Evolutionary conservation across 2,113 vertebrate species (phyloP).

Genomic region (Pedionomus torquatus): DNA sequence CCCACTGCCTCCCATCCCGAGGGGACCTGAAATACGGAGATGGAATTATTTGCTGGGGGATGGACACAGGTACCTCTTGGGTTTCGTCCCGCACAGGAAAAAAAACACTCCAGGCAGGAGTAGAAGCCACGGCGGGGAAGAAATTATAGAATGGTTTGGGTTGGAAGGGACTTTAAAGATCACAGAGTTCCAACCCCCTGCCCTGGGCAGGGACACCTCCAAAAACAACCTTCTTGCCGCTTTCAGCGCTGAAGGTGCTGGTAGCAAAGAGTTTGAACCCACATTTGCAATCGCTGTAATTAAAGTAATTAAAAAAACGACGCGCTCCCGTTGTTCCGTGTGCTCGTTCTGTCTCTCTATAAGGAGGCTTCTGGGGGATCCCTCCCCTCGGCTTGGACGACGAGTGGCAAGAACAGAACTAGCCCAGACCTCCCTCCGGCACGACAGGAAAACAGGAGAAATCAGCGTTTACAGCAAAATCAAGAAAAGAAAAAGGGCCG

Average conservation of each 20-base stretch:
- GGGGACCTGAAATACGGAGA: not conserved
- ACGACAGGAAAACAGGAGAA: not conserved
- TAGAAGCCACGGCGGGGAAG: accelerated
- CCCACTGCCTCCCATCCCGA: not conserved
- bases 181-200: too few relatives aligned
- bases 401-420: not conserved
- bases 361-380: not conserved
- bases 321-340: not conserved
- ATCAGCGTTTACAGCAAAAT: accelerated
- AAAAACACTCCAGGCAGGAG: not conserved
- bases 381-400: not conserved
- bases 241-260: not conserved
- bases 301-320: not conserved
- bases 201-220: too few relatives aligned
- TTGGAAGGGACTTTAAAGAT: too few relatives aligned
- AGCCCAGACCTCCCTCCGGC: not conserved
- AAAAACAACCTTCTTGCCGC: too few relatives aligned
- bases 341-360: accelerated
- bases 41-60: not conserved
- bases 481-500: not conserved
- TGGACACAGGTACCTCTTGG: accelerated
- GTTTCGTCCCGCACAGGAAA: too few relatives aligned
- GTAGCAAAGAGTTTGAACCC: not conserved
- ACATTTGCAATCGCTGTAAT: not conserved
- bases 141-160: too few relatives aligned